Percentiles rank a stretch among this genome's conserved stretches.
These are phyloP conservation scores for Lytechinus variegatus DNA, from an alignment of 35 echinoderm and acorn worm species.

Conservation along the genomic window DNA sequence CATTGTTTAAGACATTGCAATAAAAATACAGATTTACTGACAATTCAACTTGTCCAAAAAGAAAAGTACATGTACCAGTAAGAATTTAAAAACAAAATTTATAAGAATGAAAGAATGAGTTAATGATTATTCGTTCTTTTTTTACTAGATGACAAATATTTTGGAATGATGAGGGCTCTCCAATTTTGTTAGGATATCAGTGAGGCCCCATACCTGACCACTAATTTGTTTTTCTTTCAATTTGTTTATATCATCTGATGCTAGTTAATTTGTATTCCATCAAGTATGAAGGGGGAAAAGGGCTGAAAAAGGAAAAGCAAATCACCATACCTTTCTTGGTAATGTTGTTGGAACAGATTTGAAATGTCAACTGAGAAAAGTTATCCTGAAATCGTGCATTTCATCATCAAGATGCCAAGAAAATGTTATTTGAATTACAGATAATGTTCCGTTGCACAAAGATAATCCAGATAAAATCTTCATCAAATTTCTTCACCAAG, in stretches of 20 bases:
- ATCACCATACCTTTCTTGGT: not conserved
- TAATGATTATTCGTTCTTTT: too few species aligned
- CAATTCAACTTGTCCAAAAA: too few species aligned
- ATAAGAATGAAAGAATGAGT: too few species aligned
- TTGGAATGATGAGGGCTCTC: too few species aligned
- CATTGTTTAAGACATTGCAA: not conserved
- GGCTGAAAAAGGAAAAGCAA: not conserved
- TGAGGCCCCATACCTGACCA: too few species aligned
- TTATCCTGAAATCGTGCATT: not conserved
- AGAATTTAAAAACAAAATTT: too few species aligned
- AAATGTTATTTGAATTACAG: not conserved
- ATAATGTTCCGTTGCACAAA: not conserved
- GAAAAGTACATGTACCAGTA: too few species aligned
- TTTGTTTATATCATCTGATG: not conserved
- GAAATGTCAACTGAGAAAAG: not conserved
- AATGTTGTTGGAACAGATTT: not conserved
- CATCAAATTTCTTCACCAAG: not conserved
- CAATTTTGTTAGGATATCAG: too few species aligned
- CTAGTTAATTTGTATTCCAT: not conserved
- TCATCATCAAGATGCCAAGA: not conserved
- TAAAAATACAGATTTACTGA: not conserved
- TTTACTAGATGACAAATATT: too few species aligned
- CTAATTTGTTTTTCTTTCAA: not conserved
- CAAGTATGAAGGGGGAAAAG: not conserved
- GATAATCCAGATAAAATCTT: not conserved